Evolutionary conservation across 2,113 vertebrate species (phyloP).

Genomic region (Anser cygnoides): DNA sequence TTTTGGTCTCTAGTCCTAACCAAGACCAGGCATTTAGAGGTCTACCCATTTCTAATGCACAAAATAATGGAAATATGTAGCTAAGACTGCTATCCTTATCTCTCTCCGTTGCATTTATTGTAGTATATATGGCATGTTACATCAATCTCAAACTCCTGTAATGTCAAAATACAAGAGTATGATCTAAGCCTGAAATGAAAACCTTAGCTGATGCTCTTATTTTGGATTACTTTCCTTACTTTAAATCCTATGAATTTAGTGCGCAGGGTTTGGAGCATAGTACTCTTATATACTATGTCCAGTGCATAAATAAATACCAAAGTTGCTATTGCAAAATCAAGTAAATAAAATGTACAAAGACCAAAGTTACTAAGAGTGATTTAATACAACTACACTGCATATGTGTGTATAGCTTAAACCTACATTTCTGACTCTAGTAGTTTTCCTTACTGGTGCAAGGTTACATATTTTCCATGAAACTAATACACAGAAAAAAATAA

Average conservation of each 20-base stretch:
- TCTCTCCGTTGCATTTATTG: not conserved
- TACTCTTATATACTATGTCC: not conserved
- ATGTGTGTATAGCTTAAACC: not conserved
- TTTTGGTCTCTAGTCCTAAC: not conserved
- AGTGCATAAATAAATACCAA: not conserved
- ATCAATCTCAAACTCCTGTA: conserved; percentile 20
- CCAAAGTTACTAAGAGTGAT: not conserved
- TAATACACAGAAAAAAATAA: not conserved
- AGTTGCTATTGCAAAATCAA: not conserved
- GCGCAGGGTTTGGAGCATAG: not conserved
- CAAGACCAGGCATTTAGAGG: not conserved
- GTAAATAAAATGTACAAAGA: not conserved
- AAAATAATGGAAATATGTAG: conserved; percentile 31
- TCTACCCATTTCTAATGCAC: conserved; percentile 9
- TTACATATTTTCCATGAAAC: not conserved
- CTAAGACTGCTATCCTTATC: conserved; percentile 6
- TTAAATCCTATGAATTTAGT: conserved; percentile 17
- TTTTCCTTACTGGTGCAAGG: not conserved
- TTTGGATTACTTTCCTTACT: conserved; percentile 38
- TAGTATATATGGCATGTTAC: not conserved
- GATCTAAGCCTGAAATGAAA: conserved; percentile 36
- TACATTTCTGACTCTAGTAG: not conserved
- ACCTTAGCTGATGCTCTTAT: conserved; percentile 25
- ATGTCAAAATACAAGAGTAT: conserved; percentile 28
- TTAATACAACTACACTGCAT: not conserved